Evolutionary conservation across 2,113 vertebrate species (phyloP).

Genomic region (Passer montanus): DNA sequence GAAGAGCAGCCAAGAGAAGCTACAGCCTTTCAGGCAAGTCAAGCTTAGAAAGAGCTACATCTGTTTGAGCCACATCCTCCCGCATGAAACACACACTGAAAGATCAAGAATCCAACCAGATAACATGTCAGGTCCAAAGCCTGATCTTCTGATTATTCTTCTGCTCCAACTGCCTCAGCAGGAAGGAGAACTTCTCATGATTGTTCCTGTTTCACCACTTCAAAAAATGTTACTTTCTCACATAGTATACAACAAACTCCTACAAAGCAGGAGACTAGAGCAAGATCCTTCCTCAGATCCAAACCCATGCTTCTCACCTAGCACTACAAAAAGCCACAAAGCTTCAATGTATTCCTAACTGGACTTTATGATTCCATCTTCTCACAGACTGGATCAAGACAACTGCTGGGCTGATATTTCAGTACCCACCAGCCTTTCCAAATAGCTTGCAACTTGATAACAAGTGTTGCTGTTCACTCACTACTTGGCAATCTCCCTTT

Average conservation of each 20-base stretch:
- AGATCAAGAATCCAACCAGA: background rate
- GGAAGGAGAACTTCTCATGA: background rate
- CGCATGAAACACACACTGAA: background rate
- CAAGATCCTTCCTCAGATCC: background rate
- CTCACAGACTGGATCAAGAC: background rate
- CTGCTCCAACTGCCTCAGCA: constrained; percentile 25
- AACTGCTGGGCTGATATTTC: background rate
- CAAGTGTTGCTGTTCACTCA: background rate
- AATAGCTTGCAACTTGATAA: background rate
- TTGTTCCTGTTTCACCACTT: background rate
- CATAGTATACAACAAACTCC: background rate
- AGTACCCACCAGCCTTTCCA: background rate
- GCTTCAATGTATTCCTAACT: background rate
- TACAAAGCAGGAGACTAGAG: background rate
- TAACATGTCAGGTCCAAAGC: background rate
- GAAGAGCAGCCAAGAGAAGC: background rate
- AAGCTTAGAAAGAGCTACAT: background rate
- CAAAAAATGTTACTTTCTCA: background rate
- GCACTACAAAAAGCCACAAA: background rate
- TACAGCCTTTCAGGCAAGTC: background rate
- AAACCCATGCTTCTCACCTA: background rate
- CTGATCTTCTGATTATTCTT: background rate
- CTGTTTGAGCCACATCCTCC: background rate
- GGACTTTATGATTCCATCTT: background rate
- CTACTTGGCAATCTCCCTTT: background rate